Percentiles rank a stretch among this genome's conserved stretches.
Evolutionary conservation across 2,797 vertebrate species (phyloP).

Genomic region (Sphaeramia orbicularis): DNA sequence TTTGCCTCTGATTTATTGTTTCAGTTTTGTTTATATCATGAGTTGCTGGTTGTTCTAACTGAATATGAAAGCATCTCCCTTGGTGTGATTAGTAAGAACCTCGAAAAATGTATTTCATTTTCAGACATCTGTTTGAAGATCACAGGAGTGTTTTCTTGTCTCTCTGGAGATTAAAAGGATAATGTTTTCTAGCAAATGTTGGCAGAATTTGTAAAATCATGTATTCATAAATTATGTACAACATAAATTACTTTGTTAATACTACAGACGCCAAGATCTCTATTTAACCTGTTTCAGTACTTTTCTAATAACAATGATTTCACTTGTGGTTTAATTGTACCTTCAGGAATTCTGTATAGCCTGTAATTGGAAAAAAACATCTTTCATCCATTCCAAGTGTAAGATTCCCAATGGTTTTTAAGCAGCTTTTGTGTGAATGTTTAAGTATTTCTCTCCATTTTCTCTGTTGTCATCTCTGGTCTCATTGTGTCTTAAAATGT

Average conservation of each 20-base stretch:
- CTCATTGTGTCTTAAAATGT: conserved; percentile 51
- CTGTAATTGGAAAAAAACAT: conserved; percentile 59
- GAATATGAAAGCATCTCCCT: conserved; percentile 76
- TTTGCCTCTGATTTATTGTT: conserved; percentile 57
- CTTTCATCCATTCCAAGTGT: conserved; percentile 32
- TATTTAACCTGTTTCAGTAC: conserved; percentile 64
- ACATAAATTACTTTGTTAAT: conserved; percentile 59
- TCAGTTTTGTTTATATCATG: conserved; percentile 57
- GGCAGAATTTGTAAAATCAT: conserved; percentile 53
- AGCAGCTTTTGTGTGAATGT: conserved; percentile 47
- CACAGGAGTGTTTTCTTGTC: conserved; percentile 58
- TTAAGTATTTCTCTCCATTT: conserved; percentile 33
- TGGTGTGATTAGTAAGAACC: conserved; percentile 74
- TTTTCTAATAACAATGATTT: conserved; percentile 53
- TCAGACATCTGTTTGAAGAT: conserved; percentile 74
- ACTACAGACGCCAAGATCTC: conserved; percentile 56
- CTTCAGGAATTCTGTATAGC: conserved; percentile 52
- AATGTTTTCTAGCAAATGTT: conserved; percentile 68
- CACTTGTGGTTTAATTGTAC: conserved; percentile 59
- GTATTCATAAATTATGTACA: conserved; percentile 65
- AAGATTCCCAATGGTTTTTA: conserved; percentile 38
- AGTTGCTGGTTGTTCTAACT: conserved; percentile 58
- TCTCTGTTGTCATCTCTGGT: conserved; percentile 56
- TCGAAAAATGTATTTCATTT: conserved; percentile 71
- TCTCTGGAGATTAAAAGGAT: conserved; percentile 69